Base-by-base conservation (phyloP, 1,140 invertebrate genomes). In the Aphidius gifuensis region DNA sequence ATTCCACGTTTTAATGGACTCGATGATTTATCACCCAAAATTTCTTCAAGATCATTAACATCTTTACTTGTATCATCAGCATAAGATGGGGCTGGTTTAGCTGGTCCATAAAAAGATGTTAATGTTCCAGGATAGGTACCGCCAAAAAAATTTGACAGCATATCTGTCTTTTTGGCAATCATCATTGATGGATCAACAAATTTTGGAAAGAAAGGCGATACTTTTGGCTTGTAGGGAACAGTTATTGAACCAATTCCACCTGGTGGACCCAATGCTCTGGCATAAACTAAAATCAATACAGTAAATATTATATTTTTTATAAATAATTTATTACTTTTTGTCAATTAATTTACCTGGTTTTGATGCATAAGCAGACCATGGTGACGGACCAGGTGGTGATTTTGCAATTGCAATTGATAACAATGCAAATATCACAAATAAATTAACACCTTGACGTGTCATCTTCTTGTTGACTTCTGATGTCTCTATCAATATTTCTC, bases 111-210 rank as follows among this genome's bases (percentile, higher is more conserved):
- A 9, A 38, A 9, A 9, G 42, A 7, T 7, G 11, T 21, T n/a
- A 5, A 40, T 23, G 1, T 39, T 9, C 16, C 21, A 5, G 62
- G 38, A 45, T 47, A 51, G 57, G 60, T 43, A 9, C 66, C 65
- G 5, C 70, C 70, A 48, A 79, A 75, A 2, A 76, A 53, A 32
- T 77, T 76, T 23, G 47, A 69, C 40, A 78, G 16, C 49, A 76
- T 57, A 53, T 76, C 76, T 0, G 74, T 76, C 39, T 80, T 79
- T 49, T 74, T 74, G 9, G 67, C 60, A 6, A 77, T 73, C 68
- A 77, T 75, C 1, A 44, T 44, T 65, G 73, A 71, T 6, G 77
- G 75, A 44, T 78, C 76, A 7, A 78, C 71, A 16, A 76, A 74
- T 66, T 77, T 76, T 9, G 75, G 75, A 9, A 76, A 74, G 5